Evolutionary conservation across 2,888 invertebrate genomes (phyloP).

Genomic region (Platycnemis pennipes): DNA sequence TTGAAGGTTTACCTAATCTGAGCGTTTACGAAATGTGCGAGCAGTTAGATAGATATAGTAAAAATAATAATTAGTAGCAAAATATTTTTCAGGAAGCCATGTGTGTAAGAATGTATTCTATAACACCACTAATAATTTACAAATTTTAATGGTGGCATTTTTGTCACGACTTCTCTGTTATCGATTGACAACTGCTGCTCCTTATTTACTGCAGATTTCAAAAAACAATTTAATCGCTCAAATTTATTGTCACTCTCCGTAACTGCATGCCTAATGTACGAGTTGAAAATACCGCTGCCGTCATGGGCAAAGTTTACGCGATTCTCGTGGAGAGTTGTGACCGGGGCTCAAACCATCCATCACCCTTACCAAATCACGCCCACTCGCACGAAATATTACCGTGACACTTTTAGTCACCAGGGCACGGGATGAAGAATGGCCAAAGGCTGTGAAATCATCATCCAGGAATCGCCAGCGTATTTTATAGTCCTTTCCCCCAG

Average conservation of each 20-base stretch:
- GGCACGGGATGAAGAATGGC: background rate
- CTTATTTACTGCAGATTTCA: no score
- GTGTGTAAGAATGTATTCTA: no score
- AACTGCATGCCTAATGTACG: background rate
- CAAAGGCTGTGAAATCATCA: background rate
- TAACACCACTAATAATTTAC: no score
- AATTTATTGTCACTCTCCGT: background rate
- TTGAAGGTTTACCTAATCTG: no score
- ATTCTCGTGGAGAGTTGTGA: background rate
- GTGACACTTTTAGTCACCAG: background rate
- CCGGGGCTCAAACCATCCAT: background rate
- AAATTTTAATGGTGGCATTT: no score
- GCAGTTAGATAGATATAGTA: no score
- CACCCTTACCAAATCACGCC: background rate
- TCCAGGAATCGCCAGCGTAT: background rate
- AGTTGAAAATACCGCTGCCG: background rate
- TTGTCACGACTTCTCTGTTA: no score
- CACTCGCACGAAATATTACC: conserved; percentile 9
- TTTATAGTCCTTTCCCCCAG: background rate
- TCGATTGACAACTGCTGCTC: no score
- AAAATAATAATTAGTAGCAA: no score
- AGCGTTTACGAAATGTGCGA: no score
- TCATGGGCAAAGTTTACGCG: background rate
- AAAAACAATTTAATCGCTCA: background rate
- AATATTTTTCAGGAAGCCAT: no score